Evolutionary conservation across 2,888 invertebrate genomes (phyloP).

Genomic region (Anarsia innoxiella): DNA sequence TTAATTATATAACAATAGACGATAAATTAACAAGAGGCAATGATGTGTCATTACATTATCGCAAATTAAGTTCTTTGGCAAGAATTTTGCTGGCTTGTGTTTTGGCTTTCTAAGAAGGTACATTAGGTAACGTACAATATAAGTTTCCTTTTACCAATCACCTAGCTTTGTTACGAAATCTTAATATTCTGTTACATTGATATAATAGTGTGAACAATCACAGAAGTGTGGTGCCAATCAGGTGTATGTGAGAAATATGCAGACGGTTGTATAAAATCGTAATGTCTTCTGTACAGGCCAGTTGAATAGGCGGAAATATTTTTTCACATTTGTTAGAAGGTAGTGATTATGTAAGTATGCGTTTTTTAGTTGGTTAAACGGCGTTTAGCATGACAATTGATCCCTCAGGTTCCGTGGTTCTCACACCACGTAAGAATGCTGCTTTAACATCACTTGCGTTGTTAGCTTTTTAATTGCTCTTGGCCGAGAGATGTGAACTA

Average conservation of each 20-base stretch:
- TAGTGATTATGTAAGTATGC: neutral
- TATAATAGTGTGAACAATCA: slow-evolving; percentile 4
- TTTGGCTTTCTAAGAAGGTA: neutral
- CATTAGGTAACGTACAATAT: no score
- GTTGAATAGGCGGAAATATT: slow-evolving; percentile 8
- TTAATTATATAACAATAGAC: no score
- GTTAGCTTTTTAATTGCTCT: slow-evolving; percentile 4
- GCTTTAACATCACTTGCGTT: neutral
- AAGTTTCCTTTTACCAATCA: no score
- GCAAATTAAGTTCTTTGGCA: neutral
- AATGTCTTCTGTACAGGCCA: slow-evolving; percentile 5
- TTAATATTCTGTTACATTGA: no score
- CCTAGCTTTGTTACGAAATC: neutral
- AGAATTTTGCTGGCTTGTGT: no score
- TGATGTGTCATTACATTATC: no score
- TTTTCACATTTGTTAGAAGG: slow-evolving; percentile 3
- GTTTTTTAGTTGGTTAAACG: slow-evolving; percentile 10
- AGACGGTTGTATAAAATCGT: neutral
- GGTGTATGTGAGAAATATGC: slow-evolving; percentile 6
- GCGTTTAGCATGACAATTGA: slow-evolving; percentile 21
- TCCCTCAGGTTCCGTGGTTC: slow-evolving; percentile 15
- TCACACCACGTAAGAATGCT: slow-evolving; percentile 12
- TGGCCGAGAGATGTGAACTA: slow-evolving; percentile 7
- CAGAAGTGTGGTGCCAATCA: slow-evolving; percentile 5
- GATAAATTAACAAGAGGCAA: no score